These are phyloP conservation scores for Okamejei kenojei DNA, from an alignment of 2,797 vertebrate genomes.

Conservation along the genomic window DNA sequence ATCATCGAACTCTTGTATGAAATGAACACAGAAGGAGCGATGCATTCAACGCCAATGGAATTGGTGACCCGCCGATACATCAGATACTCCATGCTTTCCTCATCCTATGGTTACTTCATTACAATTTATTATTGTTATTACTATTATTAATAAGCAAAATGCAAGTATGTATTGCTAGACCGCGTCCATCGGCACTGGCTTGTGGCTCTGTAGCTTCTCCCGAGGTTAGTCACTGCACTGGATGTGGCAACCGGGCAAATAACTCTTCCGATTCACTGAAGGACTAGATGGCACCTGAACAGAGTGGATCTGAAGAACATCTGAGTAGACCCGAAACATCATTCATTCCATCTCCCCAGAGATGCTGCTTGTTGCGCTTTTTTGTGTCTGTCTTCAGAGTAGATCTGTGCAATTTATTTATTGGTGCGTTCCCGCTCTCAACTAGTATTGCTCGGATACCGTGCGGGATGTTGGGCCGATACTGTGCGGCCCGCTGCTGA, in stretches of 20 bases:
- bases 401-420: not conserved
- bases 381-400: no score
- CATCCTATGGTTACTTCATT: not conserved
- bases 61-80: not conserved
- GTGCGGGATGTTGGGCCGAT: not conserved
- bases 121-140: not conserved
- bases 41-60: not conserved
- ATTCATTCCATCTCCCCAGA: no score
- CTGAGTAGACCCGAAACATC: no score
- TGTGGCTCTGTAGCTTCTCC: not conserved
- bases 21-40: not conserved
- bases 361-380: no score
- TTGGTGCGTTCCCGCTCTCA: no score
- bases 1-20: not conserved
- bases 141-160: not conserved
- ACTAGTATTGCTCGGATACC: not conserved
- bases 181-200: not conserved
- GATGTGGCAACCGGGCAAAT: not conserved
- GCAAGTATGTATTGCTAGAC: not conserved
- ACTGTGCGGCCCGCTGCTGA: not conserved
- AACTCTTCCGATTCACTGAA: not conserved
- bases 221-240: not conserved
- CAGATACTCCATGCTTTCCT: not conserved
- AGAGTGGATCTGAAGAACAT: not conserved
- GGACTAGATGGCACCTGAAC: not conserved